Evolutionary conservation across 35 echinoderm and acorn worm genomes (phyloP).

Genomic region (Ophiothrix spiculata): DNA sequence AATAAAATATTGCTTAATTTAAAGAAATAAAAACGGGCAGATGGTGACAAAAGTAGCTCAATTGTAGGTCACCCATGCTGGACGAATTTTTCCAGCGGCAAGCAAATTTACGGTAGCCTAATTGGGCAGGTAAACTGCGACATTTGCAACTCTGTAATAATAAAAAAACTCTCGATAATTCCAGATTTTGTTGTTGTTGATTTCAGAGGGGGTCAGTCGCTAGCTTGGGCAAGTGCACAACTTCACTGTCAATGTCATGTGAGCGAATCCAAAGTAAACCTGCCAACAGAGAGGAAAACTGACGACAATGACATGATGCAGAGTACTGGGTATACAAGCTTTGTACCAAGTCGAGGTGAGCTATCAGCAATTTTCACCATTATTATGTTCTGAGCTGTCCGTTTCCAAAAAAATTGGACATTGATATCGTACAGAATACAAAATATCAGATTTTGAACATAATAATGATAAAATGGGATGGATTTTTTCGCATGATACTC

Average conservation of each 20-base stretch:
- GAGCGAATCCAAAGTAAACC: conserved; percentile 80
- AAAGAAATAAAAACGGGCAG: neutral
- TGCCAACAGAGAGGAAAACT: conserved; percentile 48
- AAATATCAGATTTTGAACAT: too few relatives aligned
- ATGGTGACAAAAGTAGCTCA: too few relatives aligned
- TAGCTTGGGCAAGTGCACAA: conserved; percentile 99
- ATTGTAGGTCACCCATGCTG: too few relatives aligned
- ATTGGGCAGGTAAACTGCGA: neutral
- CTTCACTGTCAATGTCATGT: conserved; percentile 96
- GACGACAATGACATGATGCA: conserved; percentile 60
- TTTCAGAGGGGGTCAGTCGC: conserved; percentile 37
- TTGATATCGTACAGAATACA: too few relatives aligned
- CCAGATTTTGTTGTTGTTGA: neutral
- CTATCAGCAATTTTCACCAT: too few relatives aligned
- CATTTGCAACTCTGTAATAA: too few relatives aligned
- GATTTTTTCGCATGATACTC: too few relatives aligned
- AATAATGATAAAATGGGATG: too few relatives aligned
- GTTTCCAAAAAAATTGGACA: too few relatives aligned
- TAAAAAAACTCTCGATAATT: neutral
- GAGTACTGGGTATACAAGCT: conserved; percentile 74
- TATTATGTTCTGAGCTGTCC: too few relatives aligned
- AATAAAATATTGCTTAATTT: neutral
- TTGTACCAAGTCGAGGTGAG: conserved; percentile 90
- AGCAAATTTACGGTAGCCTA: neutral
- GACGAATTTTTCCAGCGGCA: neutral